phyloP scores from a whole-genome alignment of 2,113 vertebrate genomes.

The Balaeniceps rex region DNA sequence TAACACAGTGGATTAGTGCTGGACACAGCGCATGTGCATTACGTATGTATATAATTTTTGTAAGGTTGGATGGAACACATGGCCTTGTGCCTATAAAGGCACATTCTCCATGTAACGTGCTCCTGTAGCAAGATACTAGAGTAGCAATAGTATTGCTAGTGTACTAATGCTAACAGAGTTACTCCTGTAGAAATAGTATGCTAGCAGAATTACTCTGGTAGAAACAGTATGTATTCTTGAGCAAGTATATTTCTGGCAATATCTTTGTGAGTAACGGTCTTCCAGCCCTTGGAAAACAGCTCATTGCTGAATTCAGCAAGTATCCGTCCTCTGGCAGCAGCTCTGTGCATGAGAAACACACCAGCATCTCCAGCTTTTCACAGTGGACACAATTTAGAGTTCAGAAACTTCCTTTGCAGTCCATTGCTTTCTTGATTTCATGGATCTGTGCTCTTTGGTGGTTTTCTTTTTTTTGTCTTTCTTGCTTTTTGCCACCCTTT shows the following conservation, averaged over 20 bases:
- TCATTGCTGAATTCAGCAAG: background rate
- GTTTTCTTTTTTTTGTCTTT: background rate
- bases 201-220: background rate
- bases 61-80: background rate
- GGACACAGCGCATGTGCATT: background rate
- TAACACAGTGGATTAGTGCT: background rate
- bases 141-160: background rate
- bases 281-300: background rate
- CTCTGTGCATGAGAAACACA: accelerated
- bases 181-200: background rate
- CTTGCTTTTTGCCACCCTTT: background rate
- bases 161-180: background rate
- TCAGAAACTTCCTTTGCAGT: background rate
- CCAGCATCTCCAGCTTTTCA: background rate
- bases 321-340: background rate
- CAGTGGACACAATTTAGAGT: background rate
- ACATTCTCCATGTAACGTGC: accelerated
- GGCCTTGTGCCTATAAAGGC: background rate
- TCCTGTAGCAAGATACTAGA: background rate
- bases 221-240: background rate
- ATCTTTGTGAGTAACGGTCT: background rate
- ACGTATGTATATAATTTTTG: background rate
- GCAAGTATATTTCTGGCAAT: background rate
- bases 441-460: background rate
- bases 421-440: background rate